Evolutionary conservation across 2,888 invertebrate genomes (phyloP).

Genomic region (Dyspetes luteomarginatus): DNA sequence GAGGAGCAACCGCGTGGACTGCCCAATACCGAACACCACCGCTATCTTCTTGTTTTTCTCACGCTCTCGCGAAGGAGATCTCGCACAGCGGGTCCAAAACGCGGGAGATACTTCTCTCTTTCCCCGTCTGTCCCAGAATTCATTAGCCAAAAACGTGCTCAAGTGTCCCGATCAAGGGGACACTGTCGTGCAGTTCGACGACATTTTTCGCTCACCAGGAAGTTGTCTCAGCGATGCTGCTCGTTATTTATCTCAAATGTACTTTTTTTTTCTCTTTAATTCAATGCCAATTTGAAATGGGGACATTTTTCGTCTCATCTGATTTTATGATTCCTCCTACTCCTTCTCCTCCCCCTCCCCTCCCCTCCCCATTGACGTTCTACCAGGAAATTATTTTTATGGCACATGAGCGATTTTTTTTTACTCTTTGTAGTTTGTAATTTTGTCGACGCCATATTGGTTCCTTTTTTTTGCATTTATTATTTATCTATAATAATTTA

Average conservation of each 20-base stretch:
- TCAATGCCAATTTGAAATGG: conserved; percentile 20
- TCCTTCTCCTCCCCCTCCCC: too few species aligned
- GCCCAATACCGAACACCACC: conserved; percentile 9
- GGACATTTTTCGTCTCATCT: conserved; percentile 13
- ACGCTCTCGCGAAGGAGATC: conserved; percentile 46
- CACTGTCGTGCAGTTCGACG: conserved; percentile 18
- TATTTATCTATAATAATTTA: too few species aligned
- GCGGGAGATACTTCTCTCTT: conserved; percentile 5
- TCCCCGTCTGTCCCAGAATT: conserved; percentile 56
- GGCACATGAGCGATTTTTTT: background rate
- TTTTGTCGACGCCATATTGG: conserved; percentile 3
- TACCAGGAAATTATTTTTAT: too few species aligned
- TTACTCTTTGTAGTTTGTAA: background rate
- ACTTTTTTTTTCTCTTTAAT: conserved; percentile 55
- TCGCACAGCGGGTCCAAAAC: conserved; percentile 33
- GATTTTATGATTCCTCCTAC: too few species aligned
- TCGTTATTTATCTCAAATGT: conserved; percentile 60
- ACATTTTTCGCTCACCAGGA: conserved; percentile 37
- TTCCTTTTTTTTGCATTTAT: background rate
- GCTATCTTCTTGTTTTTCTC: conserved; percentile 58
- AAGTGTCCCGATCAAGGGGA: conserved; percentile 15
- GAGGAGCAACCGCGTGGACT: background rate
- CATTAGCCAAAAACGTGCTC: conserved; percentile 60
- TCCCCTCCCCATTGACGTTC: too few species aligned
- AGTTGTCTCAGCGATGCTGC: conserved; percentile 13